phyloP scores from a whole-genome alignment of 2,797 vertebrate species.

The Apodemus agrarius region DNA sequence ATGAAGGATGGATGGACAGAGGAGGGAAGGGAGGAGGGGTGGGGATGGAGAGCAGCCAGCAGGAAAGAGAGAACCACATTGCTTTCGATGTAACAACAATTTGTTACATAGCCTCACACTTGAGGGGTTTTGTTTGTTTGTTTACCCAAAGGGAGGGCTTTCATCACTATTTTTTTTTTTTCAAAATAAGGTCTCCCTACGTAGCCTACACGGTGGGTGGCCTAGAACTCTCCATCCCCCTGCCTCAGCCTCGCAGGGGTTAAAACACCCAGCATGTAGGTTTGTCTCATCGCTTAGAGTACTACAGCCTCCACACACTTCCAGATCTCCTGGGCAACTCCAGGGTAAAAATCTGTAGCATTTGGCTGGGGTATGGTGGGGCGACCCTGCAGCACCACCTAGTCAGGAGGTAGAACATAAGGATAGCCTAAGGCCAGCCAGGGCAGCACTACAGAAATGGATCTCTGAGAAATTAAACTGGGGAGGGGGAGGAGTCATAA shows the following conservation, averaged over 20 bases:
- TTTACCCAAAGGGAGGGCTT: too few species aligned
- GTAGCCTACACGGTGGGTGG: background rate
- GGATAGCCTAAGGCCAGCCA: background rate
- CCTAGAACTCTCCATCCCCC: background rate
- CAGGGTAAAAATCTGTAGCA: background rate
- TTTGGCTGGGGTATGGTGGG: background rate
- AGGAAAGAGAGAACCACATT: background rate
- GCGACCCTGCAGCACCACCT: background rate
- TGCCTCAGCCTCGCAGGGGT: background rate
- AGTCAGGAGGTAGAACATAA: background rate
- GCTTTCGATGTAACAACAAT: background rate
- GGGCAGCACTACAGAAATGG: background rate
- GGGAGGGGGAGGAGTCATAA: too few species aligned
- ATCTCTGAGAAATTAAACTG: background rate
- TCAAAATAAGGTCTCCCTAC: background rate
- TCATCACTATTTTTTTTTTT: background rate
- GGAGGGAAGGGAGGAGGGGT: background rate
- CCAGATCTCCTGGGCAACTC: background rate
- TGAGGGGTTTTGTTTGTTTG: background rate
- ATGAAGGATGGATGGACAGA: background rate
- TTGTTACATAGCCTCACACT: background rate
- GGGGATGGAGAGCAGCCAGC: background rate
- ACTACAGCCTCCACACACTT: background rate
- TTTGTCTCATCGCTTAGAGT: background rate
- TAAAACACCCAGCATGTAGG: background rate